These are phyloP conservation scores for Cataglyphis rosenhaueri DNA, from an alignment of 2,888 invertebrate genomes.

Conservation along the genomic window DNA sequence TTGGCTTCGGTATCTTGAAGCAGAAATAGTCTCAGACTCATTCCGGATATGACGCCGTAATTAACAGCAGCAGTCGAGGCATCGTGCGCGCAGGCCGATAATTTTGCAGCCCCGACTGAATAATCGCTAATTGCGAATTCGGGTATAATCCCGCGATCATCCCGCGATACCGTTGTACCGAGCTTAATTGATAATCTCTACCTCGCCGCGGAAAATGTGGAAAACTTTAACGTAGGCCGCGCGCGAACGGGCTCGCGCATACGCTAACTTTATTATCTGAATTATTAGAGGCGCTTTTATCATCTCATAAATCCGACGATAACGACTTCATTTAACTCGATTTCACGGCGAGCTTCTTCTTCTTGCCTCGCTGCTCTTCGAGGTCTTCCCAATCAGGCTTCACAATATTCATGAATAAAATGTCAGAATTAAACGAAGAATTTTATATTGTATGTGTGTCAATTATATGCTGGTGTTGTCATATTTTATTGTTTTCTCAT, in stretches of 20 bases:
- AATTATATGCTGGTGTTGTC: not conserved
- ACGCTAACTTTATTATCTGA: conserved; percentile 55
- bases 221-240: conserved; percentile 36
- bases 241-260: conserved; percentile 4
- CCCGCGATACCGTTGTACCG: conserved; percentile 38
- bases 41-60: conserved; percentile 31
- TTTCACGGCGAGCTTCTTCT: conserved; percentile 41
- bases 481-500: not conserved
- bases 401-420: conserved; percentile 8
- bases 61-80: conserved; percentile 37
- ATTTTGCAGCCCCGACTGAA: conserved; percentile 34
- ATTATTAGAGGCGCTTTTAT: conserved; percentile 52
- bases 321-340: conserved; percentile 61
- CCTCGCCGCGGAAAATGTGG: conserved; percentile 38
- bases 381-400: conserved; percentile 46
- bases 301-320: conserved; percentile 55
- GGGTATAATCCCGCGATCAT: conserved; percentile 49
- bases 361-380: conserved; percentile 7
- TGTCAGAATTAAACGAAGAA: not conserved
- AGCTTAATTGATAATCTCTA: conserved; percentile 48
- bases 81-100: conserved; percentile 26
- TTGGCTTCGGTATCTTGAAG: conserved; percentile 25
- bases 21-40: conserved; percentile 29
- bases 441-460: not conserved
- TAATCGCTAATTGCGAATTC: conserved; percentile 50